Base-by-base conservation (phyloP, 1,140 invertebrate genomes). In the Nephila pilipes region DNA sequence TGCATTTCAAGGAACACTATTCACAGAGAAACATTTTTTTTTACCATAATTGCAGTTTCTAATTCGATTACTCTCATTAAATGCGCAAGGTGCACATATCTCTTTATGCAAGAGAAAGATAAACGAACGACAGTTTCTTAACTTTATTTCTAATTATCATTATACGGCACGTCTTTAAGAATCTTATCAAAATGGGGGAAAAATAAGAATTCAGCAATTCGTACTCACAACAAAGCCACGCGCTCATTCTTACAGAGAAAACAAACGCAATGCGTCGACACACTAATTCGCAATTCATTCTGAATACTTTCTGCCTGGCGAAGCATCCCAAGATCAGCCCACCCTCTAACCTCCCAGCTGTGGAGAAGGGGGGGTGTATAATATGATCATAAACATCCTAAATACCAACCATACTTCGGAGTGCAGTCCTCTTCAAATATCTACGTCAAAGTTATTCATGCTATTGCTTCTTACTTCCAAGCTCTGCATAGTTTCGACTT, bases 331-430 rank as follows among this genome's bases (percentile, higher is more conserved):
- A 54, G 46, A 55, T 16, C n/a, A 8, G 20, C 46, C 38, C 20
- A n/a, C 5, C 36, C 46, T 38, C n/a, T 54, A 46, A 8, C 5
- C 80, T 20, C 80, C 12, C 38, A 18, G n/a, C 14, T 14, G 16
- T 75, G 20, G 12, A 8, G 14, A 36, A 10, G 46, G 38, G 4
- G 4, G 20, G 38, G 46, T 38, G 32, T 69, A 69, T 65, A 88
- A 88, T 75, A 88, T 88, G 36, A 69, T 88, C 87, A 88, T 88
- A 88, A 88, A 88, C 63, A 88, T 57, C 29, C 60, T 69, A 75
- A 88, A 88, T 88, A 75, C 87, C 87, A 75, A 29, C 63, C 87
- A 88, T 88, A 46, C 63, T 54, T 69, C 32, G 10, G 87, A 60
- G 55, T 29, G 55, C 54, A 54, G n/a, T 58, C 16, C 46, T 85